phyloP scores from a whole-genome alignment of 1,140 invertebrate genomes.

The Drosophila funebris region DNA sequence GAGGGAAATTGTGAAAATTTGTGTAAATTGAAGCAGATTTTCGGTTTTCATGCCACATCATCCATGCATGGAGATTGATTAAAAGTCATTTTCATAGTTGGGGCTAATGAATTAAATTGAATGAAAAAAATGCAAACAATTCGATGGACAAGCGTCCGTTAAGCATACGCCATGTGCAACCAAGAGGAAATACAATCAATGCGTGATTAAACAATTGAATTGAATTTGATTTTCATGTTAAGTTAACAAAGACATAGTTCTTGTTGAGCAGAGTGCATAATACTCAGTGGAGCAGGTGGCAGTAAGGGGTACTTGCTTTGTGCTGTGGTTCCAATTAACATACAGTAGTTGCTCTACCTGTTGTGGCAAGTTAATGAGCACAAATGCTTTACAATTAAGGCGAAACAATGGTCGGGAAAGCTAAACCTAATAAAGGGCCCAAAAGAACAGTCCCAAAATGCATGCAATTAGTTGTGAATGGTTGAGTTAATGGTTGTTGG shows the following conservation, averaged over 20 bases:
- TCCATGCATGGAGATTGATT: conserved; percentile 28
- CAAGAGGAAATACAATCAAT: conserved; percentile 10
- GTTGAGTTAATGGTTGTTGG: neutral
- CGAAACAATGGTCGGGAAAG: conserved; percentile 43
- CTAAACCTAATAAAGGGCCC: conserved; percentile 7
- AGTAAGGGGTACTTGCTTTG: neutral
- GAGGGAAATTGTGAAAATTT: neutral
- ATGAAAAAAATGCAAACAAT: conserved; percentile 32
- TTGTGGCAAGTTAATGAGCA: conserved; percentile 60
- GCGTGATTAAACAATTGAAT: conserved; percentile 19
- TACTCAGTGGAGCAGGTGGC: neutral
- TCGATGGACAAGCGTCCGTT: conserved; percentile 15
- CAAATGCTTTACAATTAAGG: conserved; percentile 64
- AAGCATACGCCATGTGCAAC: conserved; percentile 41
- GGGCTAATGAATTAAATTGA: conserved; percentile 22
- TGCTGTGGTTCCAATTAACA: conserved; percentile 24
- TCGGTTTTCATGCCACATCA: conserved; percentile 3
- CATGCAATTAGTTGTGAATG: conserved; percentile 36
- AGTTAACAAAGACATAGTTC: conserved; percentile 1
- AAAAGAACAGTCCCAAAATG: conserved; percentile 19
- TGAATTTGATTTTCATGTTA: conserved; percentile 5
- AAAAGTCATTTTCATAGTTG: conserved; percentile 3
- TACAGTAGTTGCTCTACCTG: conserved; percentile 32
- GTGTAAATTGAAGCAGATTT: conserved; percentile 10
- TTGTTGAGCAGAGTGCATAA: conserved; percentile 3